Evolutionary conservation across 2,888 invertebrate genomes (phyloP), one percentile per base, ranked within the genome.

Genomic region (Dryobotodes eremita): DNA sequence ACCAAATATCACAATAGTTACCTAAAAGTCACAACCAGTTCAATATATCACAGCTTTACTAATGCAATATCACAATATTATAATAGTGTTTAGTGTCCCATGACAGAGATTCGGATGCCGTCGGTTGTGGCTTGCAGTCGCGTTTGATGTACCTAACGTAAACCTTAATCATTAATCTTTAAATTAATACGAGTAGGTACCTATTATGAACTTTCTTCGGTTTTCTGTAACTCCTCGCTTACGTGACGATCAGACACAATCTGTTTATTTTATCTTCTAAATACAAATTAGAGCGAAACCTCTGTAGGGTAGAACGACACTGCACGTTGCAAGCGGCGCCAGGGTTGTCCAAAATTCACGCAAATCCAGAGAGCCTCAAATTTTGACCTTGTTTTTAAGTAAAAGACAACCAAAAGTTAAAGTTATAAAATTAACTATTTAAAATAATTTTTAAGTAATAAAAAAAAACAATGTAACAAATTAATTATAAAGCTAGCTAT

Each of bases 361-460:
- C 92, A 92, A 92, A 92, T 93, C 94, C 94, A 92, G 93, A 93
- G 90, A 94, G 92, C 95, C 96, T 95, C 94, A 93, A 94, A 92
- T 94, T 94, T 95, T 93, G 94, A 94, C 92, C 92, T 95, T 94
- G 94, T 95, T 93, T 94, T 94, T 95, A 95, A 95, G 95, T 95
- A 95, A 96, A 96, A 96, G 95, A 96, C 97, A 97, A 96, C 97
- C 97, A 97, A 97, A 97, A 96, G 96, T 95, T 96, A 96, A 96
- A 92, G 94, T 96, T 96, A 96, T 95, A 94, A 95, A 96, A 95
- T 95, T 95, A 95, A 96, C 95, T 96, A 96, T 96, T 96, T 96
- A 95, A 89, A 96, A 93, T 96, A 96, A 92, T 95, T 95, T 95
- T 95, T 96, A 95, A 95, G 95, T 94, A 93, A 94, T 93, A 80